phyloP scores from a whole-genome alignment of 2,113 vertebrate species.

The Spea multiplicata region DNA sequence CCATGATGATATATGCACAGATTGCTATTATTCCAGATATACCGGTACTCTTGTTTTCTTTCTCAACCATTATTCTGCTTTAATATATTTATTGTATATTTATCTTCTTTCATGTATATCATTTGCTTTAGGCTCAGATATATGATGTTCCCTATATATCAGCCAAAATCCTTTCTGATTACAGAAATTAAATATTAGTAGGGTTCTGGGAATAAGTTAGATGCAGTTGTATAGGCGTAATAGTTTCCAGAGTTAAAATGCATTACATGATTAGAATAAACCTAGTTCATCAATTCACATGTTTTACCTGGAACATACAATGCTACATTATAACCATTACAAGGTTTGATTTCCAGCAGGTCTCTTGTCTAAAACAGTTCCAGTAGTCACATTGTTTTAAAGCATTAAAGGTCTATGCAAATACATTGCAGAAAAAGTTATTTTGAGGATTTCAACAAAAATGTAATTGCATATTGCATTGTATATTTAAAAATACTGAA shows the following conservation, averaged over 20 bases:
- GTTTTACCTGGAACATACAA: constrained; percentile 42
- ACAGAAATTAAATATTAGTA: constrained; percentile 38
- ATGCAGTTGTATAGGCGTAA: constrained; percentile 31
- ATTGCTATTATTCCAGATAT: too few relatives aligned
- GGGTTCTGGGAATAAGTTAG: constrained; percentile 27
- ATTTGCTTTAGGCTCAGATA: constrained; percentile 13
- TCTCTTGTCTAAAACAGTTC: constrained; percentile 5
- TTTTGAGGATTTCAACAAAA: background rate
- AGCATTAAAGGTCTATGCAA: constrained; percentile 1
- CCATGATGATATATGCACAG: too few relatives aligned
- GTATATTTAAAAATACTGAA: too few relatives aligned
- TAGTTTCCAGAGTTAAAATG: constrained; percentile 44
- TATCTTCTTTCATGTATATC: background rate
- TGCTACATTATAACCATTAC: constrained; percentile 44
- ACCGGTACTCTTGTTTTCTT: too few relatives aligned
- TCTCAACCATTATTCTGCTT: background rate
- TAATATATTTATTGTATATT: background rate
- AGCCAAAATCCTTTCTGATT: constrained; percentile 1
- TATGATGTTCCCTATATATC: background rate
- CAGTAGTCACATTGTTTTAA: constrained; percentile 4
- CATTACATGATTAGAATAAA: too few relatives aligned
- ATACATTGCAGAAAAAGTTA: background rate
- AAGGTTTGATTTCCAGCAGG: constrained; percentile 6
- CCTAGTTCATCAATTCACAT: too few relatives aligned
- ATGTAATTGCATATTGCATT: too few relatives aligned